Evolutionary conservation across 2,888 invertebrate species (phyloP), one percentile per base, ranked within the genome.

Genomic region (Dolichopus griseipennis): DNA sequence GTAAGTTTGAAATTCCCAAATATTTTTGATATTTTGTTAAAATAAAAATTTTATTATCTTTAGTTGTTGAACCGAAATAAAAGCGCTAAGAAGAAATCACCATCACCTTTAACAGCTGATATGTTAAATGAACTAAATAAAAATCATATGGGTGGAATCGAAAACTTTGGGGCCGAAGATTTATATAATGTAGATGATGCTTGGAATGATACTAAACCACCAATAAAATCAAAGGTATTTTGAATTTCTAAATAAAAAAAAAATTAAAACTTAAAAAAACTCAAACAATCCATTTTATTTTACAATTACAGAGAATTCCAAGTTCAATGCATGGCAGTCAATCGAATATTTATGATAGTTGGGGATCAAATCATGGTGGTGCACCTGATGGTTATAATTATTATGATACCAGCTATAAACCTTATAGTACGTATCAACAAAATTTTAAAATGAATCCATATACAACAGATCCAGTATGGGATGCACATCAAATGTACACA

Each of bases 61-160:
- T 73, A 94, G 94, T 83, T 94, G 77, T 89, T 93, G 9, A 93
- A 91, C 80, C 88, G 93, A 22, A 92, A 92, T 77, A 92, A 91
- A 79, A 90, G 88, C 75, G 84, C 92, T 1, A 87, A 86, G 77
- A 88, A 88, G 77, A 90, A 89, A 79, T 86, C 88, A 69, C 90
- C 92, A 2, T 88, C 89, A 68, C 90, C 91, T 0, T 82, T 93
- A 15, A 93, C 91, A 64, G 91, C 90, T 75, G 92, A 92, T 74
- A 92, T 92, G 91, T 83, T 92, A 65, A 88, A 91, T 74, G 92
- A 92, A 77, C 82, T 92, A 69, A 92, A 92, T 78, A 91, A 92
- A 76, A 91, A 89, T 76, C 91, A 92, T 74, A 90, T 92, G 90
- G 90, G 90, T 64, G 82, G 82, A 7, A 73, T 81, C 4, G 85